Evolutionary conservation across 2,888 invertebrate genomes (phyloP).

Genomic region (Trichopoda pennipes): DNA sequence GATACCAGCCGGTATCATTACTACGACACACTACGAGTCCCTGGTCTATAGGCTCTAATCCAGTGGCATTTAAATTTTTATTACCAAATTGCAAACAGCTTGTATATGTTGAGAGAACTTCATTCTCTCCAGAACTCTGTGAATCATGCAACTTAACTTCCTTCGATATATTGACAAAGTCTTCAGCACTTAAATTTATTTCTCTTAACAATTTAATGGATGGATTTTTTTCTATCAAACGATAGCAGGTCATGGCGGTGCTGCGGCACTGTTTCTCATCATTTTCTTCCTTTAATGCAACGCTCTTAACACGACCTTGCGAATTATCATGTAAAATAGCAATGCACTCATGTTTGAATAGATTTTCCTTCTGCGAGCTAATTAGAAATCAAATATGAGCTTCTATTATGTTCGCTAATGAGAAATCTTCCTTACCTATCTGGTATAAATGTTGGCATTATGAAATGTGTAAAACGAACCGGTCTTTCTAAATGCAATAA

Average conservation of each 20-base stretch:
- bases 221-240: constrained; percentile 74
- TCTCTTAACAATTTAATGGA: constrained; percentile 71
- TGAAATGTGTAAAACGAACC: constrained; percentile 84
- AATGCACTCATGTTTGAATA: constrained; percentile 83
- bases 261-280: constrained; percentile 71
- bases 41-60: constrained; percentile 82
- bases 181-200: constrained; percentile 73
- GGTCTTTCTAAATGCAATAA: constrained; percentile 85
- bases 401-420: neutral
- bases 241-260: constrained; percentile 74
- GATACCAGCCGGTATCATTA: constrained; percentile 85
- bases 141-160: constrained; percentile 71
- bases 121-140: constrained; percentile 60
- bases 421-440: constrained; percentile 79
- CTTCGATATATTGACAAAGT: constrained; percentile 73
- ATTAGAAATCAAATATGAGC: neutral
- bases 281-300: constrained; percentile 79
- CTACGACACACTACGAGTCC: constrained; percentile 87
- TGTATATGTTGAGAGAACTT: constrained; percentile 72
- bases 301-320: constrained; percentile 82
- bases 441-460: constrained; percentile 85
- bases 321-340: constrained; percentile 84
- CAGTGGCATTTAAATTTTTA: constrained; percentile 60
- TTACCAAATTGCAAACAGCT: constrained; percentile 75
- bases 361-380: constrained; percentile 29